A percentile compares a stretch with the other conserved stretches of the same genome.
These are phyloP conservation scores for Protobothrops flavoviridis DNA, from an alignment of 2,113 vertebrate species.

Conservation along the genomic window DNA sequence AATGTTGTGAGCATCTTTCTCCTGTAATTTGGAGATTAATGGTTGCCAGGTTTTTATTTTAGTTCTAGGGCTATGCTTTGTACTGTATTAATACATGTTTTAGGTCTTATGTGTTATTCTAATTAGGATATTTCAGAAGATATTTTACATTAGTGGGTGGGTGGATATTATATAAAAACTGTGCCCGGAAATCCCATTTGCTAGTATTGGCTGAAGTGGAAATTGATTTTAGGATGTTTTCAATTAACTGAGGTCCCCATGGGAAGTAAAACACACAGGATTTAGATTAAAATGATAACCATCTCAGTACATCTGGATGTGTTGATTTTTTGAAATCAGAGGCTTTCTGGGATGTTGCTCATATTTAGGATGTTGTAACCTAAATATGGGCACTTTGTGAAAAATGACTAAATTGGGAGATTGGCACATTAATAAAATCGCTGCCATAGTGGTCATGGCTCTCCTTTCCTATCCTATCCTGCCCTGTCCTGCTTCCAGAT, in stretches of 20 bases:
- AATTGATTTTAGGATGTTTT: slow-evolving; percentile 68
- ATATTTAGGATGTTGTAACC: background rate
- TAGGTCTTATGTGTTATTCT: background rate
- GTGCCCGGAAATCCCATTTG: slow-evolving; percentile 52
- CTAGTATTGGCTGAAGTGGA: slow-evolving; percentile 57
- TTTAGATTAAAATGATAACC: slow-evolving; percentile 46
- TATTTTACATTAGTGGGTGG: slow-evolving; percentile 37
- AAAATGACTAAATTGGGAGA: background rate
- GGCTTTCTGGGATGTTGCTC: background rate
- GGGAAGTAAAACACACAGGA: slow-evolving; percentile 53
- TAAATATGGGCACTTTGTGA: background rate
- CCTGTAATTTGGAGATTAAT: background rate
- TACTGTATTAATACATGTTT: background rate
- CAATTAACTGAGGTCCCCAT: slow-evolving; percentile 71
- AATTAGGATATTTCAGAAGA: slow-evolving; percentile 1
- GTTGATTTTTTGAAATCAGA: background rate
- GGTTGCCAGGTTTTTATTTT: background rate
- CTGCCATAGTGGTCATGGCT: background rate
- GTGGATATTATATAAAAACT: slow-evolving; percentile 64
- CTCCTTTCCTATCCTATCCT: background rate
- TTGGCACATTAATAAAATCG: background rate
- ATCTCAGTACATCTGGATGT: slow-evolving; percentile 1
- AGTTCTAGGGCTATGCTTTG: background rate
- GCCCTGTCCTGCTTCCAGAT: background rate
- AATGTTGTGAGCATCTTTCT: background rate